Conservation (phyloP, 2,888 invertebrate species). For the Candidula unifasciata region DNA sequence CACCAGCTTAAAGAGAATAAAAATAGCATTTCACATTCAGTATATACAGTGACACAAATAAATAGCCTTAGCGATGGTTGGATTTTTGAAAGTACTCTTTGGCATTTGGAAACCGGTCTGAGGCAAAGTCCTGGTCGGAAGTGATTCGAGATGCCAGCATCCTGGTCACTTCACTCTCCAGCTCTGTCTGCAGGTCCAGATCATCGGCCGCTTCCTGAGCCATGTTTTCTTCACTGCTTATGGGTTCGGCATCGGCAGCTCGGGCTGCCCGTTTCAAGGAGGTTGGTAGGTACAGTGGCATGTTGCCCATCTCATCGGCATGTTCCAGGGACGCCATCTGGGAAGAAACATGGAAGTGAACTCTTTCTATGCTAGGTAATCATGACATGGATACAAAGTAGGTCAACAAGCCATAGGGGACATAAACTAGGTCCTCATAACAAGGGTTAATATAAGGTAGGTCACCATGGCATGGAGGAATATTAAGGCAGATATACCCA, state of each 20-base stretch:
- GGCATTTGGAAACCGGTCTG: conserved; percentile 67
- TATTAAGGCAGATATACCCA: too few relatives aligned
- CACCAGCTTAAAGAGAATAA: too few relatives aligned
- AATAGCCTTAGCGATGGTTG: conserved; percentile 11
- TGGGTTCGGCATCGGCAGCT: conserved; percentile 80
- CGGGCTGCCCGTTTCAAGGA: conserved; percentile 79
- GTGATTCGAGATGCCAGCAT: conserved; percentile 79
- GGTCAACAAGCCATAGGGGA: too few relatives aligned
- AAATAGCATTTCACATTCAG: too few relatives aligned
- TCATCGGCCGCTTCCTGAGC: conserved; percentile 80
- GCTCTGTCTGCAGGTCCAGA: conserved; percentile 80
- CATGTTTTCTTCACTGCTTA: conserved; percentile 79
- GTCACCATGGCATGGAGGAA: too few relatives aligned
- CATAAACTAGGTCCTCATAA: too few relatives aligned
- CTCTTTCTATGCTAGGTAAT: too few relatives aligned
- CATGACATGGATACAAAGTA: too few relatives aligned
- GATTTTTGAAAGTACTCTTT: conserved; percentile 42
- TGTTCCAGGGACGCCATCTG: conserved; percentile 73
- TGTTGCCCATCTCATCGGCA: conserved; percentile 65
- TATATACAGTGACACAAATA: too few relatives aligned
- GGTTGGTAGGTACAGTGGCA: conserved; percentile 72
- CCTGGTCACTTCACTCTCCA: conserved; percentile 80
- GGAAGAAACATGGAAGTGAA: not conserved
- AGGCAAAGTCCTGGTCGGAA: conserved; percentile 78
- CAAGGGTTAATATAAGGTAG: too few relatives aligned